phyloP scores from a whole-genome alignment of 2,797 vertebrate genomes.

The Chrosomus eos region DNA sequence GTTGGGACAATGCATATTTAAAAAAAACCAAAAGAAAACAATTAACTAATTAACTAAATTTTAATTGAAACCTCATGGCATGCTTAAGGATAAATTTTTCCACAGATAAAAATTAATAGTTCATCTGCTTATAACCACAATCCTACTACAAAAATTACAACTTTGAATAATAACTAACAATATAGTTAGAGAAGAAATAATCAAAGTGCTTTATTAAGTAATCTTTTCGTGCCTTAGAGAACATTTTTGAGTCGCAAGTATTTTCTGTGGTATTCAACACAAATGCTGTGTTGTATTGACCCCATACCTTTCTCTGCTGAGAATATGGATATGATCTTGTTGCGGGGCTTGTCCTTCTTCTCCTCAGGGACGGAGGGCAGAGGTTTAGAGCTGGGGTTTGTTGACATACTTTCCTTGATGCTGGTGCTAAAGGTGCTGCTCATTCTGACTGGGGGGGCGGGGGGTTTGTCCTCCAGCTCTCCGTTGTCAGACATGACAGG shows the following conservation, averaged over 20 bases:
- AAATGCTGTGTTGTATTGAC: neutral
- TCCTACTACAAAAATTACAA: neutral
- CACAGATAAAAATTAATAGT: neutral
- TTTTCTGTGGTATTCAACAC: neutral
- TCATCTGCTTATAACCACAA: neutral
- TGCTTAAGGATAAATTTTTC: neutral
- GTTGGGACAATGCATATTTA: neutral
- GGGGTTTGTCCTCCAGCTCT: constrained; percentile 97
- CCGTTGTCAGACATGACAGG: constrained; percentile 97
- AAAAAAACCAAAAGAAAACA: no score
- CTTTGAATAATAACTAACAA: neutral
- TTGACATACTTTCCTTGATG: constrained; percentile 85
- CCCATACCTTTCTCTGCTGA: constrained; percentile 88
- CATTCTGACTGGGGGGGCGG: constrained; percentile 96
- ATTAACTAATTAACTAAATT: neutral
- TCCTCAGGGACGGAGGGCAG: constrained; percentile 96
- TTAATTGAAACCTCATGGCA: neutral
- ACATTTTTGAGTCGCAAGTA: neutral
- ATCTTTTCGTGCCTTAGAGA: neutral
- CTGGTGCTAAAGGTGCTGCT: constrained; percentile 90
- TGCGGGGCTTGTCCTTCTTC: constrained; percentile 83
- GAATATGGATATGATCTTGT: constrained; percentile 98
- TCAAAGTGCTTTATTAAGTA: neutral
- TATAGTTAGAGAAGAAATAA: neutral
- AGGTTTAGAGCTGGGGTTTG: constrained; percentile 91